These are phyloP conservation scores for Clivina fossor DNA, from an alignment of 2,888 invertebrate genomes.

Conservation along the genomic window DNA sequence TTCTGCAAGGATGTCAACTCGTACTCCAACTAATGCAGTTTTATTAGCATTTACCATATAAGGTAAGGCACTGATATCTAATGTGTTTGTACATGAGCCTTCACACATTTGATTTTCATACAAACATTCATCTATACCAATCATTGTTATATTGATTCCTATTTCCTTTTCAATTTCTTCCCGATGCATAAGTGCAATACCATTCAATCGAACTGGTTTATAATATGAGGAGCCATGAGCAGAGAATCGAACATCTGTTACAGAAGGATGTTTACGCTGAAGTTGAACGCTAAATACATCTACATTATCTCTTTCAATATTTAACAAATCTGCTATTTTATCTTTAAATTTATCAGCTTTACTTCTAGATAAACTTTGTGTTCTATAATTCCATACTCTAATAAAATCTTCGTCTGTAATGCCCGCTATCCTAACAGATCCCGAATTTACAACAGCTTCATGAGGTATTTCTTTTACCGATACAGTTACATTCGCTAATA, in stretches of 20 bases:
- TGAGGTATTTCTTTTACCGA: too few relatives aligned
- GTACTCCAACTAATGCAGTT: slow-evolving; percentile 93
- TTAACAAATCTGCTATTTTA: slow-evolving; percentile 82
- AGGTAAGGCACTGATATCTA: slow-evolving; percentile 85
- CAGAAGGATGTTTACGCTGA: slow-evolving; percentile 80
- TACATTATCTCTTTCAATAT: slow-evolving; percentile 84
- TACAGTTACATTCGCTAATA: too few relatives aligned
- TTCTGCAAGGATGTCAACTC: slow-evolving; percentile 88
- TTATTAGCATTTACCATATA: slow-evolving; percentile 97
- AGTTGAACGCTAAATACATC: slow-evolving; percentile 96
- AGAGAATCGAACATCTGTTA: slow-evolving; percentile 90
- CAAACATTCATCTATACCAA: slow-evolving; percentile 94
- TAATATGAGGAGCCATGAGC: slow-evolving; percentile 96
- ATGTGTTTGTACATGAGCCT: slow-evolving; percentile 91
- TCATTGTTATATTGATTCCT: slow-evolving; percentile 96
- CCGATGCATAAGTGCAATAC: slow-evolving; percentile 88
- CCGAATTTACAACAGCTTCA: too few relatives aligned
- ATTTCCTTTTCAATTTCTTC: slow-evolving; percentile 92
- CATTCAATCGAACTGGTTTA: slow-evolving; percentile 91
- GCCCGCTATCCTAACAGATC: too few relatives aligned
- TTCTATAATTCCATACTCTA: slow-evolving; percentile 91
- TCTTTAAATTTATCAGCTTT: slow-evolving; percentile 88
- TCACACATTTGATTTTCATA: slow-evolving; percentile 95
- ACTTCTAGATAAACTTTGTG: slow-evolving; percentile 80
- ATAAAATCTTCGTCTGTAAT: too few relatives aligned